Evolutionary conservation across 2,888 invertebrate species (phyloP).

Genomic region (Mythimna albipuncta): DNA sequence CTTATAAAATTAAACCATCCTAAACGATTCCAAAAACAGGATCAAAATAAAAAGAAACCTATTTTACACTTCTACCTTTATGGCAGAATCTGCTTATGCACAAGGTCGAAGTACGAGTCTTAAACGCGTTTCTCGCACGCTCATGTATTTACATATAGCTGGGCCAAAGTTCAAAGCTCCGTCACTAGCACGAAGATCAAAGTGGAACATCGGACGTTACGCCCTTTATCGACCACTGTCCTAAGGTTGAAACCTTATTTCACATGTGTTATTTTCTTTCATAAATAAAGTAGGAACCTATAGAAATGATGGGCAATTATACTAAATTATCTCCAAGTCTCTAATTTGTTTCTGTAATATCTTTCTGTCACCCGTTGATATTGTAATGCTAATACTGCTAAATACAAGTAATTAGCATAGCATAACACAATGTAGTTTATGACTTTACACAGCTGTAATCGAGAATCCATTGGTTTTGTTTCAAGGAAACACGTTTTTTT

Average conservation of each 20-base stretch:
- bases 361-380: conserved; percentile 31
- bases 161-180: conserved; percentile 32
- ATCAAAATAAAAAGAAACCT: neutral
- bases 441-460: conserved; percentile 32
- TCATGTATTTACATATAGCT: conserved; percentile 6
- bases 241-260: conserved; percentile 10
- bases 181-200: conserved; percentile 19
- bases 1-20: neutral
- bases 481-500: conserved; percentile 36
- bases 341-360: conserved; percentile 14
- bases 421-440: conserved; percentile 28
- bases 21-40: neutral
- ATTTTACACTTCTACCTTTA: neutral
- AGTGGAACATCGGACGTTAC: conserved; percentile 28
- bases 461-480: conserved; percentile 15
- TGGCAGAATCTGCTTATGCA: conserved; percentile 1
- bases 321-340: conserved; percentile 24
- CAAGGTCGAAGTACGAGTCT: conserved; percentile 12
- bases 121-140: neutral
- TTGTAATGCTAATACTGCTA: conserved; percentile 33
- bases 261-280: neutral
- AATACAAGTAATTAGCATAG: conserved; percentile 50
- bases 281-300: neutral
- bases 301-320: neutral
- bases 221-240: conserved; percentile 25